phyloP scores from a whole-genome alignment of 1,140 invertebrate species.

The Ctenoplectra terminalis region DNA sequence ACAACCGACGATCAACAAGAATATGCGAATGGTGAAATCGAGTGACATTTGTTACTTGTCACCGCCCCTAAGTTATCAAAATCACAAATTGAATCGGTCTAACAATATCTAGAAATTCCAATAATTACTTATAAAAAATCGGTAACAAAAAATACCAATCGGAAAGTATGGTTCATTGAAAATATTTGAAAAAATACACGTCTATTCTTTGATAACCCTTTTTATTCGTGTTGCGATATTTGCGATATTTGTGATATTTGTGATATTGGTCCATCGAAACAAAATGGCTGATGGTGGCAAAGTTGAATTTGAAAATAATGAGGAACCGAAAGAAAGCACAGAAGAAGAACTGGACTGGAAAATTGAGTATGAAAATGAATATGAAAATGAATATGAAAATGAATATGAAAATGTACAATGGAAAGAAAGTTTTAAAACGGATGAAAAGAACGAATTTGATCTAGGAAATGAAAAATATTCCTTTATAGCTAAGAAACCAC shows the following conservation, averaged over 20 bases:
- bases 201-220: neutral
- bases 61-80: slow-evolving; percentile 19
- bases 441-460: slow-evolving; percentile 19
- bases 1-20: slow-evolving; percentile 36
- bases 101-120: neutral
- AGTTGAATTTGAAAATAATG: slow-evolving; percentile 16
- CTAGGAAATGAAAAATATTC: slow-evolving; percentile 58
- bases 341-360: neutral
- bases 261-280: neutral
- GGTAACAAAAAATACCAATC: neutral
- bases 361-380: neutral
- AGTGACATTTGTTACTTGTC: slow-evolving; percentile 48
- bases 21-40: neutral
- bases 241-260: neutral
- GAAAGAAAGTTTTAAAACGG: slow-evolving; percentile 85
- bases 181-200: neutral
- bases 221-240: neutral
- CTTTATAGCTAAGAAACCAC: slow-evolving; percentile 52
- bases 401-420: neutral
- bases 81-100: neutral
- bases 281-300: slow-evolving; percentile 39
- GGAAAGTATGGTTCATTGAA: neutral
- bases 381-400: neutral
- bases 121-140: neutral
- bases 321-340: neutral